Evolutionary conservation across 2,113 vertebrate species (phyloP), one percentile per base, ranked within the genome.

Genomic region (Aix galericulata): DNA sequence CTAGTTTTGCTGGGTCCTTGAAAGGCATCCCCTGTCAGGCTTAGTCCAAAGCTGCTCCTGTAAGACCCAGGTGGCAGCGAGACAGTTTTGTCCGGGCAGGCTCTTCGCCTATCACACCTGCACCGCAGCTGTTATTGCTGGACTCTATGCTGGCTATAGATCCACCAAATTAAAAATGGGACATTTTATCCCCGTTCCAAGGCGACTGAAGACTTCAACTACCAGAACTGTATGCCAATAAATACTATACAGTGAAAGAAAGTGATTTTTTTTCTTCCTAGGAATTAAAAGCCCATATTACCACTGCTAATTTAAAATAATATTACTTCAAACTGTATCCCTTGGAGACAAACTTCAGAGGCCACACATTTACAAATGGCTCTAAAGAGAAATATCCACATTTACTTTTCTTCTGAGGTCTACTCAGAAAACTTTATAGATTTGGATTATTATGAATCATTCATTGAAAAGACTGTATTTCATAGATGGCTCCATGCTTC

Each of bases 231-330:
- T 67, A 17, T 32, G 68, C 60, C 76, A 93, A 75, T 86, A 86
- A 83, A 91, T 78, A 67, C 29, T 88, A 17, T 15, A 22, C 7
- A 50, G n/a, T 29, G 27, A 60, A 85, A 73, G 25, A 69, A 21
- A 75, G 8, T 34, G 31, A 18, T 63, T 59, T 44, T 38, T 6
- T 2, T 6, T 5, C 1, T 3, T 4, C 2, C 9, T 3, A 34
- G 67, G 66, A 72, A 73, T 72, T 66, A 66, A 81, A 92, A 68
- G 21, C 17, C 15, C 68, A 13, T 76, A 94, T 87, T 66, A 73
- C 7, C 13, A 18, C 40, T 1, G 2, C 9, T 88, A 50, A 71
- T 87, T 87, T 82, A 83, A 86, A 82, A 58, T 36, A 77, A 89
- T 94, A 66, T 10, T 40, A 23, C 40, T 87, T 74, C 15, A 64